A percentile compares a stretch with the other conserved stretches of the same genome.
Conservation (phyloP, 2,888 invertebrate species). For the Trissoscelio sp. region DNA sequence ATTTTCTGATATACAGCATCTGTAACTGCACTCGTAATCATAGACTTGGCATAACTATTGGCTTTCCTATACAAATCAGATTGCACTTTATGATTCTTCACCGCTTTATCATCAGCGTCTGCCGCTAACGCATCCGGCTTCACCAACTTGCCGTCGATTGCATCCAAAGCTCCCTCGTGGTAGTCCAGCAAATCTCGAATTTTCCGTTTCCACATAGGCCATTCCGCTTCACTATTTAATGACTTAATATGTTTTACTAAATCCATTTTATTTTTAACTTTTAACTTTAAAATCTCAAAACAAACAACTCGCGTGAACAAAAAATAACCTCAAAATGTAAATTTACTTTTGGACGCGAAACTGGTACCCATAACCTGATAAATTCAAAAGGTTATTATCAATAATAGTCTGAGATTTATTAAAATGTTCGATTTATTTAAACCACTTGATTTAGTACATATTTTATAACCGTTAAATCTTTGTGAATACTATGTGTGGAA, state of each 20-base stretch:
- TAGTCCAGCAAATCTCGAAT: slow-evolving; percentile 75
- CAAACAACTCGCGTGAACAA: background rate
- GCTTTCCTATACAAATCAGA: slow-evolving; percentile 74
- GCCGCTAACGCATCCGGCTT: too few relatives aligned
- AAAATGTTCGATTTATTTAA: too few relatives aligned
- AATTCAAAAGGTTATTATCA: too few relatives aligned
- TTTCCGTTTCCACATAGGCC: slow-evolving; percentile 76
- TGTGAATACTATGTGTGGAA: too few relatives aligned
- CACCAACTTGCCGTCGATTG: too few relatives aligned
- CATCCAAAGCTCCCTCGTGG: too few relatives aligned
- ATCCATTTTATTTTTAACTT: slow-evolving; percentile 67
- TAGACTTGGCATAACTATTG: slow-evolving; percentile 78
- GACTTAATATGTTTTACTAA: slow-evolving; percentile 72
- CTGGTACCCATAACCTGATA: slow-evolving; percentile 19
- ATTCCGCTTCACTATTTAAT: slow-evolving; percentile 72
- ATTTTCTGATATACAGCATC: slow-evolving; percentile 78
- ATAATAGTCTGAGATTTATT: too few relatives aligned
- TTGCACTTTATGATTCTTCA: too few relatives aligned
- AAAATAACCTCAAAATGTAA: slow-evolving; percentile 6
- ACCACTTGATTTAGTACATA: too few relatives aligned
- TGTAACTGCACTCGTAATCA: slow-evolving; percentile 75
- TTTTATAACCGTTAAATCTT: too few relatives aligned
- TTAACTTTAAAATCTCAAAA: slow-evolving; percentile 3
- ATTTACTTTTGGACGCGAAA: slow-evolving; percentile 7
- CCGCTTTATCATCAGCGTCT: too few relatives aligned